phyloP scores from a whole-genome alignment of 1,140 invertebrate species.

The Rhizoglyphus robini region DNA sequence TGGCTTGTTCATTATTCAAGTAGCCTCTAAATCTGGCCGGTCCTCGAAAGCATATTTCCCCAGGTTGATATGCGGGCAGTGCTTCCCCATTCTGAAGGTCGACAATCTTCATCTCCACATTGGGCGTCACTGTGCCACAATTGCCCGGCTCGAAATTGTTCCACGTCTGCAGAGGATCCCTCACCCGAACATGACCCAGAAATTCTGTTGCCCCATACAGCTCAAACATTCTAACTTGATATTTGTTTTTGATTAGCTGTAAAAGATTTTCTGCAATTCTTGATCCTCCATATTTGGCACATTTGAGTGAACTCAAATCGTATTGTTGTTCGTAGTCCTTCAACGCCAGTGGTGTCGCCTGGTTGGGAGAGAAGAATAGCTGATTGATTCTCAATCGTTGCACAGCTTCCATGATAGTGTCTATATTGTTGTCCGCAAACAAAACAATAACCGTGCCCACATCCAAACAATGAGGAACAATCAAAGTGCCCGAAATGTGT shows the following conservation, averaged over 20 bases:
- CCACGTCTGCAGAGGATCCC: background rate
- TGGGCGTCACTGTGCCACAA: background rate
- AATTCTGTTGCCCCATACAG: background rate
- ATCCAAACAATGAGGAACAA: background rate
- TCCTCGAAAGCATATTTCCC: constrained; percentile 34
- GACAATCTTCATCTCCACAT: constrained; percentile 29
- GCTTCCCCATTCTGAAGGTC: constrained; percentile 29
- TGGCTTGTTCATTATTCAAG: constrained; percentile 55
- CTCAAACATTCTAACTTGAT: background rate
- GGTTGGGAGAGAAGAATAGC: background rate
- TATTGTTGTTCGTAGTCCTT: background rate
- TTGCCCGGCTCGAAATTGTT: constrained; percentile 6
- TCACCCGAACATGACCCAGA: background rate
- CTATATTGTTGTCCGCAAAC: no score
- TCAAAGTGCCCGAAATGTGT: background rate
- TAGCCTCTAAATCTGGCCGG: constrained; percentile 47
- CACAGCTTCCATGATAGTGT: no score
- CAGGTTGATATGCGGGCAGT: constrained; percentile 27
- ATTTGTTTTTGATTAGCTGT: background rate
- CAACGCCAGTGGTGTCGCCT: background rate
- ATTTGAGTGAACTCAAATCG: background rate
- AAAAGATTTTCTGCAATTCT: background rate
- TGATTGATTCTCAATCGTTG: no score
- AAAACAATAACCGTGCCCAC: no score
- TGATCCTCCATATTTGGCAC: background rate